Base-by-base conservation (phyloP, 1,140 invertebrate genomes). In the Uloborus diversus region DNA sequence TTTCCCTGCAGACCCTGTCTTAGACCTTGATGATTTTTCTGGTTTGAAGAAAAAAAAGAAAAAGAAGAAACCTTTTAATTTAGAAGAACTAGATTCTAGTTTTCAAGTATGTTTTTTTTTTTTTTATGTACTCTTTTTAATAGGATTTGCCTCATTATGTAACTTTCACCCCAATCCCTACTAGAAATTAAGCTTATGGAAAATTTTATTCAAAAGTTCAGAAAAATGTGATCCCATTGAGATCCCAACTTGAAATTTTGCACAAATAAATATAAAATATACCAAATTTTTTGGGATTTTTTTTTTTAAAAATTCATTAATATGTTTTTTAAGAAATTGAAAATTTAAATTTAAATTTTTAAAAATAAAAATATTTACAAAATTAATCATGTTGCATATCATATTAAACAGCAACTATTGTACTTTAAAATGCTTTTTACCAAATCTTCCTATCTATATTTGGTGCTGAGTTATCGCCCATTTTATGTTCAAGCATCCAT, bases 41-140 rank as follows among this genome's bases (percentile, higher is more conserved):
- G 80, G 81, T 27, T 64, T 84, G 33, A 85, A 84, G 33, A 86
- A 86, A 82, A 88, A 89, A 83, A 89, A 88, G 78, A 88, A 87
- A 35, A 81, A 81, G 37, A 84, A 84, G 35, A 84, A 84, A 25
- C 47, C n/a, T 51, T 84, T 84, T 30, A 84, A 82, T 73, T 56
- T 84, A 32, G 83, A 84, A 20, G 83, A 89, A 11, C 11, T 85
- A n/a, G 84, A 85, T 53, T 82, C 82, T 9, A 84, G 85, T 42
- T 81, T 88, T 30, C 86, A 85, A 0, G 87, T 86, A 76, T 51
- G 71, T 76, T 2, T 25, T 33, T 14, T 20, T 66, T n/a, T 25
- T 42, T 42, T 42, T 42, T 42, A 42, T 42, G 17, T 42, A 17
- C 17, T 13, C 0, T 1, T 42, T 42, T 42, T 13, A 42, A 42